phyloP scores from a whole-genome alignment of 2,888 invertebrate species.

The Itoplectis maculator region DNA sequence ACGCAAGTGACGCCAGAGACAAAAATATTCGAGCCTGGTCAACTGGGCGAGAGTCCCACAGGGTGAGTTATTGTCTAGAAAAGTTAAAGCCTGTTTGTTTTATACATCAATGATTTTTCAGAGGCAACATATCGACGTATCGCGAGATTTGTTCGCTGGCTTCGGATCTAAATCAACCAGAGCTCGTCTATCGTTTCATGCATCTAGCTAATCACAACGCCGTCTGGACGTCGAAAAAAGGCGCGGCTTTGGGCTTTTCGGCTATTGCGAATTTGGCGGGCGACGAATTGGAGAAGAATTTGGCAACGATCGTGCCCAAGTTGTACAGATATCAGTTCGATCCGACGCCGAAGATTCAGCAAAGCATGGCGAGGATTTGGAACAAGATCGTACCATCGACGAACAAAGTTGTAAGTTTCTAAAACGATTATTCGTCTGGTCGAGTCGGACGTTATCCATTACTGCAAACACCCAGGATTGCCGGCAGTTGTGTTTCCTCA shows the following conservation, averaged over 20 bases:
- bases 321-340: slow-evolving; percentile 96
- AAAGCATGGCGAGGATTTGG: slow-evolving; percentile 98
- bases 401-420: slow-evolving; percentile 90
- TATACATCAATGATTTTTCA: slow-evolving; percentile 80
- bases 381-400: slow-evolving; percentile 94
- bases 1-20: slow-evolving; percentile 92
- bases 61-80: slow-evolving; percentile 87
- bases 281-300: slow-evolving; percentile 92
- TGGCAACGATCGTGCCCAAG: slow-evolving; percentile 94
- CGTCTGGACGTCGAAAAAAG: slow-evolving; percentile 97
- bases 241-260: slow-evolving; percentile 97
- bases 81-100: neutral
- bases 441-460: slow-evolving; percentile 30
- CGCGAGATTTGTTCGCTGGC: slow-evolving; percentile 97
- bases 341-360: slow-evolving; percentile 95
- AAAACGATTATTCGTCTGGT: slow-evolving; percentile 60
- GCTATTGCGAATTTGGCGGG: slow-evolving; percentile 94
- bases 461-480: slow-evolving; percentile 59
- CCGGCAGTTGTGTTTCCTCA: slow-evolving; percentile 81
- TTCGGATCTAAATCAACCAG: slow-evolving; percentile 97
- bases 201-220: slow-evolving; percentile 97
- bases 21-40: slow-evolving; percentile 94
- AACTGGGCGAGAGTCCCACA: slow-evolving; percentile 93
- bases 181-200: slow-evolving; percentile 98
- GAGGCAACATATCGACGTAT: slow-evolving; percentile 96